Evolutionary conservation across 2,797 vertebrate species (phyloP), one percentile per base, ranked within the genome.

Genomic region (Huso huso): DNA sequence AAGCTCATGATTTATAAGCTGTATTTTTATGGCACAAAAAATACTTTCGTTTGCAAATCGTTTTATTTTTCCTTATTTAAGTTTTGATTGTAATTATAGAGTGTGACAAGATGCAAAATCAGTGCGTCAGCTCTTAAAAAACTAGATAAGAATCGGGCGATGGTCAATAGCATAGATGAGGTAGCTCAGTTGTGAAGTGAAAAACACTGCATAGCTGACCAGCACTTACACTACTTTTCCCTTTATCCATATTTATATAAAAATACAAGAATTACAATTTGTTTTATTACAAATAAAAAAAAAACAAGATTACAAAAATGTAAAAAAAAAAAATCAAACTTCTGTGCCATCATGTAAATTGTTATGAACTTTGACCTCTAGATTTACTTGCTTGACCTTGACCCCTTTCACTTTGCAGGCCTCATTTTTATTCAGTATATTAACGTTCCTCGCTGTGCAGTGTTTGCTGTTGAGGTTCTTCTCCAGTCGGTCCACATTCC

Each of bases 341-440:
- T 98, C 95, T 0, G 96, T 98, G 69, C 96, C 96, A 0, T 96
- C 95, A 7, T 88, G 89, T 73, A 97, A 83, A 77, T 95, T 95
- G 86, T 93, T 97, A 75, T 92, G 95, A 66, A 94, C 88, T 82
- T 94, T 94, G 81, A 96, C 91, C 68, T 90, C 85, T 69, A 90
- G 76, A 70, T 90, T 92, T 64, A 86, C 67, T 61, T 82, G 87
- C 67, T 89, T 91, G 7, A 82, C 84, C 73, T 77, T 89, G 64
- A 85, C 78, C 6, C 89, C 84, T 18, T 73, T 89, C 58, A 89
- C 76, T 7, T 77, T 77, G 23, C 74, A 75, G 10, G 51, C 0
- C 0, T 88, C 86, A 57, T 71, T 75, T 12, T 91, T 90, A 67
- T 89, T 76, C 64, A 91, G 77, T 0, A 93, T 18, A 66, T 95